Base-by-base conservation (phyloP, 2,888 invertebrate species). In the Heliothis peltigera region DNA sequence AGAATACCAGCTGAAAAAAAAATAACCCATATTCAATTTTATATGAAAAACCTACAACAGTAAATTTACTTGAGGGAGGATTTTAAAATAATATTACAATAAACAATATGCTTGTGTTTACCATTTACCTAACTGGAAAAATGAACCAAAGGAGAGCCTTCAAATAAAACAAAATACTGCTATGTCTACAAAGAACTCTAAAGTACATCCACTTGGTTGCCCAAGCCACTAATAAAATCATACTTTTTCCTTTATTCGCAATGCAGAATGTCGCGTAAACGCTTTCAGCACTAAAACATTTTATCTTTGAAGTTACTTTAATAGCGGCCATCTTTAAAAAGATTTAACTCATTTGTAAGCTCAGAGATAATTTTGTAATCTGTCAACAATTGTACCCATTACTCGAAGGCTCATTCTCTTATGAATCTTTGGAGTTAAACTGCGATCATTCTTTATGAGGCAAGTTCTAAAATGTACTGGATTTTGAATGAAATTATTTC, bases 241-340 rank as follows among this genome's bases (percentile, higher is more conserved):
- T 43, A 75, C 57, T 62, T 61, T 71, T 75, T 72, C 57, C 69
- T 72, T 59, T 75, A 69, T 58, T 69, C 39, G 43, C 75, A 58
- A 28, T 43, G 22, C 63, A 58, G 76, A 75, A 69, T 21, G 63
- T 62, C 44, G 63, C 58, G 46, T 63, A 75, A 75, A 62, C 70
- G 75, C 55, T 75, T 58, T 55, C 56, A 59, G 46, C 51, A 21
- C 47, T 58, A 72, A 69, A 75, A 75, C 43, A 75, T 72, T 75
- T 75, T 72, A 75, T 69, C 70, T 75, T 58, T 62, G n/a, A 58
- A 58, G 57, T 69, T n/a, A 10, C 10, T 75, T 58, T 71, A 71
- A 69, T 54, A 46, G 75, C 25, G 12, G 39, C 75, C 63, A 58
- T 70, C 55, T 72, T 58, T 55, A 39, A 44, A 75, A 72, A 69